Conservation (phyloP, 2,888 invertebrate species). For the Spodoptera picta region DNA sequence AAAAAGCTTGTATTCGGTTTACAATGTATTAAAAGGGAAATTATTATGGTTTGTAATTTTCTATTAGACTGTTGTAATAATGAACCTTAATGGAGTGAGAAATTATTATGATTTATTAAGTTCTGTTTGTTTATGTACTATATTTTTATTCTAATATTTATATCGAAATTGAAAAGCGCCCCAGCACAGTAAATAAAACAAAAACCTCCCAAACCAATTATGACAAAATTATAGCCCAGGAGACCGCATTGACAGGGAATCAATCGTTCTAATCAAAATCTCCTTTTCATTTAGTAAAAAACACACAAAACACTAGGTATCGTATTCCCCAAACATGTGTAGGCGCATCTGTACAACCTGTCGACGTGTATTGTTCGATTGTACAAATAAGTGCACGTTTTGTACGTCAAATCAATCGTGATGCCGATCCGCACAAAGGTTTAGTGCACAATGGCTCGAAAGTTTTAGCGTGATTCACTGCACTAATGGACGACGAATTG, state of each 20-base stretch:
- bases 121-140: too few species aligned
- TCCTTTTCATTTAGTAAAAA: constrained; percentile 27
- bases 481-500: constrained; percentile 6
- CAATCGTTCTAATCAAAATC: constrained; percentile 35
- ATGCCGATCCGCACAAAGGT: constrained; percentile 81
- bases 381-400: constrained; percentile 81
- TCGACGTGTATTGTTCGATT: constrained; percentile 66
- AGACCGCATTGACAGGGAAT: constrained; percentile 19
- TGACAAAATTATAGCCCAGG: constrained; percentile 4
- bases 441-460: constrained; percentile 71
- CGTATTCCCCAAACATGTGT: constrained; percentile 49
- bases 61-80: not conserved
- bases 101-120: too few species aligned
- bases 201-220: not conserved
- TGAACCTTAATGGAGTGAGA: not conserved
- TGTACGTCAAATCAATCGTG: constrained; percentile 84
- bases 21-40: not conserved
- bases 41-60: constrained; percentile 7
- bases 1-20: not conserved
- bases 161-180: too few species aligned
- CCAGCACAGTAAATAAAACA: not conserved
- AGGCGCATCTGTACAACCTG: constrained; percentile 68
- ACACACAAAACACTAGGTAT: constrained; percentile 41
- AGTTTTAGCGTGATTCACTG: constrained; percentile 74
- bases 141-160: too few species aligned